Conservation (phyloP, 2,113 vertebrate species). For the Megaptera novaeangliae region DNA sequence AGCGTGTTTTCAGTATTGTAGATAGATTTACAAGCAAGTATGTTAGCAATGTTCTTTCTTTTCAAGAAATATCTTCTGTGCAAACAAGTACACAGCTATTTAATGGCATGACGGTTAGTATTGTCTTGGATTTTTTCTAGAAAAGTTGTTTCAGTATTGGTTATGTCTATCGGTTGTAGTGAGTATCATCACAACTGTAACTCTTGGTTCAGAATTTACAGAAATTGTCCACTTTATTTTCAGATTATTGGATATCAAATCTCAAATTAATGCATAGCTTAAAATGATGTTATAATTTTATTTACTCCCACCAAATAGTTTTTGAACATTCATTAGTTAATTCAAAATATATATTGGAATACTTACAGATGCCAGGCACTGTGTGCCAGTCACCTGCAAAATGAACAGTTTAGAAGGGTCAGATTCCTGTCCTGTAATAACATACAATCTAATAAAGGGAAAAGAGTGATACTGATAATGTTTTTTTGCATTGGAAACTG, state of each 20-base stretch:
- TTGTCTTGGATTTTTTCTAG: background rate
- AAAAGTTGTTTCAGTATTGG: slow-evolving; percentile 11
- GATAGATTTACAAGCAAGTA: slow-evolving; percentile 96
- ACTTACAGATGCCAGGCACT: background rate
- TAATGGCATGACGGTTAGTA: slow-evolving; percentile 94
- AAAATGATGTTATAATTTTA: background rate
- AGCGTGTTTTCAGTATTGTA: slow-evolving; percentile 91
- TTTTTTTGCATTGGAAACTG: background rate
- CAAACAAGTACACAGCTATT: slow-evolving; percentile 94
- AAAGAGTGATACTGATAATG: background rate
- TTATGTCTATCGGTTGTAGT: background rate
- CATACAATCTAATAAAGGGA: background rate
- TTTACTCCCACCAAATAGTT: background rate
- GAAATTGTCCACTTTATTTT: background rate
- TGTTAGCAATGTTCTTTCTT: slow-evolving; percentile 92
- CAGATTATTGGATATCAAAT: background rate
- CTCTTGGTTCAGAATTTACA: background rate
- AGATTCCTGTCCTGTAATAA: background rate
- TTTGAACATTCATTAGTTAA: background rate
- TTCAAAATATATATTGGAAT: background rate
- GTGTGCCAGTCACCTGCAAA: background rate
- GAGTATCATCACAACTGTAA: background rate
- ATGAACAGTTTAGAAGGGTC: background rate
- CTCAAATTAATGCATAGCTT: background rate
- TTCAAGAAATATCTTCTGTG: slow-evolving; percentile 94